Evolutionary conservation across 2,113 vertebrate species (phyloP), one percentile per base, ranked within the genome.

Genomic region (Casuarius casuarius): DNA sequence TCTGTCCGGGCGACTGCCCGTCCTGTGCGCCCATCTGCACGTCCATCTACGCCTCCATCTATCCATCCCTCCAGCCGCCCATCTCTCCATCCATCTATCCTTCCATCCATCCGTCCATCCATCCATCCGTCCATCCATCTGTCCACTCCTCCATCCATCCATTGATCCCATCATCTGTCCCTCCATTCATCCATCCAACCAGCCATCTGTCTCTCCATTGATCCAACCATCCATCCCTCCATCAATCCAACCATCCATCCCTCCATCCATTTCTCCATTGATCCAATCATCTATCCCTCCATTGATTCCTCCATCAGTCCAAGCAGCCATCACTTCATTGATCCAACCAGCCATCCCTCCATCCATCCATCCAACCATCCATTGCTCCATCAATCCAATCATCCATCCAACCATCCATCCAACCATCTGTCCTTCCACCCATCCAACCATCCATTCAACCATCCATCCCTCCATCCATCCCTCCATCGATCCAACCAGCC

Each of bases 61-160:
- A 2, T 7, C 67, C 21, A 5, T 31, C 8, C 28, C 1, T 14
- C 65, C 20, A 10, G 38, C 61, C 7, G 5, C 15, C n/a, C 6
- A 2, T 17, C 25, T 3, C 17, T 19, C 46, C 17, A 48, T 48
- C 52, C 52, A 25, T 26, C 23, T n/a, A 25, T 9, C 35, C 46
- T 2, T 3, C n/a, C 17, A 6, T 18, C 38, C 16, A 20, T 42
- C 63, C 17, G 2, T 8, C 35, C 17, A 5, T 6, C 25, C 23
- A 15, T 40, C 38, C 63, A 28, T 2, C 25, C 25, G 5, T 8
- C 38, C 9, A 3, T 19, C 63, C 7, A 3, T 13, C 40, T 2
- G 1, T 20, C 38, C 40, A 2, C 6, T 18, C 40, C 2, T 5
- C 29, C 29, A 1, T 7, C 14, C 28, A 1, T 3, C 40, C 26